phyloP scores from a whole-genome alignment of 2,888 invertebrate genomes.

The Clostera curtula region DNA sequence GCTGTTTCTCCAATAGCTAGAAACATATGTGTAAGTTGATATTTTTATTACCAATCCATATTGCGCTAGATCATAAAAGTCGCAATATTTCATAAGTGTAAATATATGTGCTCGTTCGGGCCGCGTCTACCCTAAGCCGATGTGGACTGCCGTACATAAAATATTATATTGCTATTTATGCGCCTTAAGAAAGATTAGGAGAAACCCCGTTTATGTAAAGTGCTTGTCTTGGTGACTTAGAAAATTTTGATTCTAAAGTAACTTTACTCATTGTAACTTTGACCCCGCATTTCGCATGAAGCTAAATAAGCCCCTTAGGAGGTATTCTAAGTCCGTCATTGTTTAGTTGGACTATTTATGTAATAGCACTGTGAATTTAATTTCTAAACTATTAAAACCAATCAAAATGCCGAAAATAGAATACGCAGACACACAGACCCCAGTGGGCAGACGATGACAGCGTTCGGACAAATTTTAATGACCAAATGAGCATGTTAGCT shows the following conservation, averaged over 20 bases:
- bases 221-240: slow-evolving; percentile 17
- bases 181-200: slow-evolving; percentile 35
- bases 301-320: background rate
- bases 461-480: slow-evolving; percentile 48
- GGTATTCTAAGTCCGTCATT: too few relatives aligned
- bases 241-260: background rate
- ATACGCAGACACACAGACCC: slow-evolving; percentile 17
- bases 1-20: too few relatives aligned
- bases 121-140: slow-evolving; percentile 22
- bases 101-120: slow-evolving; percentile 44
- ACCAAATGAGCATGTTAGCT: slow-evolving; percentile 35
- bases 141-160: slow-evolving; percentile 36
- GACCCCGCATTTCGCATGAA: background rate
- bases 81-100: slow-evolving; percentile 62
- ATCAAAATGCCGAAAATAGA: slow-evolving; percentile 38
- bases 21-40: slow-evolving; percentile 25
- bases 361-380: too few relatives aligned
- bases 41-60: slow-evolving; percentile 64
- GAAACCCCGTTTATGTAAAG: slow-evolving; percentile 27
- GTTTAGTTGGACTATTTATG: too few relatives aligned
- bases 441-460: slow-evolving; percentile 37
- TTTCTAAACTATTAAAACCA: slow-evolving; percentile 8
- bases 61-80: slow-evolving; percentile 53
- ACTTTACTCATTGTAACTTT: background rate
- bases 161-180: slow-evolving; percentile 55